Base-by-base conservation (phyloP, 2,113 vertebrate genomes). In the Corythornis madagascariensis region DNA sequence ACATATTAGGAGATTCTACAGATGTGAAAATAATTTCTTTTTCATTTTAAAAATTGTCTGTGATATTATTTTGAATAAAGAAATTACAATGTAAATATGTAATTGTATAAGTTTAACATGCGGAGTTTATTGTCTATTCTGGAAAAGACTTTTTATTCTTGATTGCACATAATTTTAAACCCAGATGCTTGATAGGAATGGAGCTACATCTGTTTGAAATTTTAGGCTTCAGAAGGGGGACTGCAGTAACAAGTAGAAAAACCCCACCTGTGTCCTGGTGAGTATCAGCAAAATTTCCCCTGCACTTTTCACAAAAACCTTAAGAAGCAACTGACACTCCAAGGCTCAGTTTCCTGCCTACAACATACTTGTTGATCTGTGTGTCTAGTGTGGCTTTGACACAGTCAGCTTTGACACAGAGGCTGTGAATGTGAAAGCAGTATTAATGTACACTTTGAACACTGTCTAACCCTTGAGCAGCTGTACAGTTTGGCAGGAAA, bases 341-440 rank as follows among this genome's bases (percentile, higher is more conserved):
- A 79, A 65, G 67, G 13, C 15, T 85, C 43, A 6, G 0, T 65
- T 87, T 72, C 40, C 40, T 75, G 10, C 50, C 59, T 72, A n/a
- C 78, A 87, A 11, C 20, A 7, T 0, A 1, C 7, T 55, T 82
- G 5, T 28, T 74, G 28, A 8, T 38, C 14, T 1, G 1, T 31
- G 16, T 78, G 16, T 73, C 17, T 16, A 5, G 11, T 0, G 6
- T 26, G 66, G 13, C 26, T 64, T 83, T 19, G 60, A 26, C 31
- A 4, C 8, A 13, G 26, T 66, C 18, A 5, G 10, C 66, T 53
- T 47, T 50, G 65, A 55, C 56, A 13, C 0, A 0, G 42, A 64
- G 26, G 28, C 2, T 74, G 19, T 11, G 35, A 55, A 22, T 28
- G 6, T 11, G 47, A 76, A 70, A 29, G 7, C 17, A n/a, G 16